Conservation (phyloP, 2,113 vertebrate genomes). For the Nansenia antarctica region DNA sequence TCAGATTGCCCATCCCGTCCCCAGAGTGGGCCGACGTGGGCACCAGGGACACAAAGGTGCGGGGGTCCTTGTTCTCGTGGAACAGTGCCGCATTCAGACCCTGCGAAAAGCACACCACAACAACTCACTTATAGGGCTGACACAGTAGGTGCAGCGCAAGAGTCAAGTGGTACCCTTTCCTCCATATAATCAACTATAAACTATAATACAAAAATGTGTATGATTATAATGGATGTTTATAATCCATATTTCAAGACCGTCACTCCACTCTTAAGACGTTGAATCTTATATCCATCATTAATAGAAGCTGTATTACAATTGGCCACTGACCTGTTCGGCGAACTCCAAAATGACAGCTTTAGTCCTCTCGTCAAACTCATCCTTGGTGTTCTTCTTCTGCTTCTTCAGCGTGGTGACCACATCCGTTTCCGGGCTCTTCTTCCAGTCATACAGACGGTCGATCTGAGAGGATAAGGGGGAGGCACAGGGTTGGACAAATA, state of each 20-base stretch:
- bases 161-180: background rate
- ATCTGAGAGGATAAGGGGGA: constrained; percentile 71
- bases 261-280: no score
- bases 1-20: constrained; percentile 97
- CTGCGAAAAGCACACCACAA: constrained; percentile 60
- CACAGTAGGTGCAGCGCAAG: background rate
- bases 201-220: background rate
- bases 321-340: constrained; percentile 86
- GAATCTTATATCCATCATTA: background rate
- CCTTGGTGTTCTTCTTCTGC: constrained; percentile 98
- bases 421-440: constrained; percentile 93
- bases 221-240: no score
- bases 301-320: no score
- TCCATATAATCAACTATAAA: background rate
- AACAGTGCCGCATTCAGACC: constrained; percentile 95
- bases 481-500: background rate
- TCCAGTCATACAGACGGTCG: constrained; percentile 98
- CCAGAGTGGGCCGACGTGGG: constrained; percentile 98
- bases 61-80: constrained; percentile 94
- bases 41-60: constrained; percentile 94
- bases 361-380: constrained; percentile 93
- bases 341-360: constrained; percentile 95
- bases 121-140: background rate
- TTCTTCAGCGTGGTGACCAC: constrained; percentile 93
- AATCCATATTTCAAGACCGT: no score